phyloP scores from a whole-genome alignment of 2,797 vertebrate species.

The Brachymystax lenok region DNA sequence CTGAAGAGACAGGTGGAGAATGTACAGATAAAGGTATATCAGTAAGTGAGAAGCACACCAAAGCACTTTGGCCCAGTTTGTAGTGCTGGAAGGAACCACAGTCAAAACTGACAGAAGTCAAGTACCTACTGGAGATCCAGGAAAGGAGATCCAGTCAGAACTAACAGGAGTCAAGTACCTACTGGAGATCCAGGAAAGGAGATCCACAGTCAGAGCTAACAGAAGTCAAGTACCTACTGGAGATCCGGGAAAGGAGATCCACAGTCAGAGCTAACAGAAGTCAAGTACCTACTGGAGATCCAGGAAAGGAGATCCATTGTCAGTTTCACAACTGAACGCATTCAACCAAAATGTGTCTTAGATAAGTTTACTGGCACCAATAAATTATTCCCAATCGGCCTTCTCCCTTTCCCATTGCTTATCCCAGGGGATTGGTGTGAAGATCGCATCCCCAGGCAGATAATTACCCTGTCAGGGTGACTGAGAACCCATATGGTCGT shows the following conservation, averaged over 20 bases:
- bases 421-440: neutral
- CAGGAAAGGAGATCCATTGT: too few relatives aligned
- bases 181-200: neutral
- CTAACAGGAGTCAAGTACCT: neutral
- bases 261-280: too few relatives aligned
- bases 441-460: constrained; percentile 8
- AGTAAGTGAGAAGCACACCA: neutral
- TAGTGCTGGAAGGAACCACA: neutral
- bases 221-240: neutral
- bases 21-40: neutral
- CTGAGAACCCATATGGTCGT: constrained; percentile 13
- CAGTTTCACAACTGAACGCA: too few relatives aligned
- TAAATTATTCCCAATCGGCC: constrained; percentile 3
- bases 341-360: too few relatives aligned
- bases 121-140: neutral
- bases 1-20: neutral
- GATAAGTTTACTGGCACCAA: neutral
- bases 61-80: neutral
- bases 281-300: neutral
- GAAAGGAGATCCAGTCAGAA: too few relatives aligned
- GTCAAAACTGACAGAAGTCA: neutral
- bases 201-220: too few relatives aligned
- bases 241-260: too few relatives aligned
- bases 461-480: constrained; percentile 26
- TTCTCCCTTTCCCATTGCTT: neutral